These are phyloP conservation scores for Alces alces DNA, from an alignment of 2,113 vertebrate species.

Conservation along the genomic window DNA sequence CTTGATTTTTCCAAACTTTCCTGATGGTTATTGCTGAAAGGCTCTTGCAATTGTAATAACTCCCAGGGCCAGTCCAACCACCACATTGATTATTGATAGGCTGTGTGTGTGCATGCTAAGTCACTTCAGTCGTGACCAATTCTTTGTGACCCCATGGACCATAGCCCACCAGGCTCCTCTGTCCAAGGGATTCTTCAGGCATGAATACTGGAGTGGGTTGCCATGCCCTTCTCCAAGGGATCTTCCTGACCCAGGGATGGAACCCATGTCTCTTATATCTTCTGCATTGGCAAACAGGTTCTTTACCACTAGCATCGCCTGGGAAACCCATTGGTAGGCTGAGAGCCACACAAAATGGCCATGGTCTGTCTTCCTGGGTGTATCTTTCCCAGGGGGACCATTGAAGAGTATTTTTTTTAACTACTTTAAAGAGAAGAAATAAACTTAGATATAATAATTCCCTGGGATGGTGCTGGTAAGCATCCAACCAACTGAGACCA, in stretches of 20 bases:
- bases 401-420: background rate
- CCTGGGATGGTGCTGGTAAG: background rate
- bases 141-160: background rate
- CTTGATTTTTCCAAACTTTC: background rate
- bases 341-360: background rate
- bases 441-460: background rate
- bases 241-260: background rate
- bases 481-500: background rate
- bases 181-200: background rate
- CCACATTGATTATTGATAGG: background rate
- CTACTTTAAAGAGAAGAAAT: background rate
- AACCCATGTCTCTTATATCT: background rate
- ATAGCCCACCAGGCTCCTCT: background rate
- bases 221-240: too few relatives aligned
- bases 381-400: background rate
- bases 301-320: background rate
- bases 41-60: background rate
- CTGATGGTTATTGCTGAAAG: background rate
- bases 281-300: background rate
- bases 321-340: background rate
- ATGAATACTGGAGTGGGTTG: background rate
- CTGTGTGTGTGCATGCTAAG: background rate
- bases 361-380: too few relatives aligned
- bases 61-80: background rate
- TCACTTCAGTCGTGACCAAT: background rate